A percentile compares a stretch with the other conserved stretches of the same genome.
Conservation (phyloP, 2,797 vertebrate species). For the Gorsachius magnificus region DNA sequence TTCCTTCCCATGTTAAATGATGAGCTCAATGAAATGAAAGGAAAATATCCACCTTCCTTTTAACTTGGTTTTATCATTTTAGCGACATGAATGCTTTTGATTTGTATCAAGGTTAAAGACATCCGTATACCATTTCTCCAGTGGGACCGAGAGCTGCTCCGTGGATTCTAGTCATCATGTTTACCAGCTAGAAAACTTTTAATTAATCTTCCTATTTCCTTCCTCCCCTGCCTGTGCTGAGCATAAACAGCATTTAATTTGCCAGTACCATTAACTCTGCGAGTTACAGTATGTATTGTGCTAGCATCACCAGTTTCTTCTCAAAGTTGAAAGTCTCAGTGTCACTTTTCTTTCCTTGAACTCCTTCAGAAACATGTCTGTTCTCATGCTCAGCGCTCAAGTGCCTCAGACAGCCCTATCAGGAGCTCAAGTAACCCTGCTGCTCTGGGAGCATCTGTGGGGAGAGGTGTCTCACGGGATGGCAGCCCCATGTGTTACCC, state of each 20-base stretch:
- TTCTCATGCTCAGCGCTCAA: neutral
- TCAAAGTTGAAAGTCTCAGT: neutral
- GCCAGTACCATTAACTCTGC: neutral
- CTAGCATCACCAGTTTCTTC: neutral
- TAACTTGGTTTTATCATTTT: neutral
- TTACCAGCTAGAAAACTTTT: neutral
- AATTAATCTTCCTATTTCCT: constrained; percentile 27
- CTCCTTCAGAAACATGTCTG: neutral
- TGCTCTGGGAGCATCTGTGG: neutral
- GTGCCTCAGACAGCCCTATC: neutral
- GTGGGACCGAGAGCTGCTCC: neutral
- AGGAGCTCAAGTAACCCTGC: neutral
- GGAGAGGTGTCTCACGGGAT: neutral
- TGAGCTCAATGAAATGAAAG: neutral
- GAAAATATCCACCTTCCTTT: neutral
- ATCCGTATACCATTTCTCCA: neutral
- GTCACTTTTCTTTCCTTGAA: neutral
- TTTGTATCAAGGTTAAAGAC: neutral
- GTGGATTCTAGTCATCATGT: neutral
- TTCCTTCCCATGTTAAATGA: neutral
- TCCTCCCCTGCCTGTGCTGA: neutral
- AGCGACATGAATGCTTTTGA: neutral
- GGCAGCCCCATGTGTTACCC: neutral
- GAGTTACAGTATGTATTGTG: neutral
- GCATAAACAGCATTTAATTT: neutral